phyloP scores from a whole-genome alignment of 2,888 invertebrate species.

The Diarsia brunnea region DNA sequence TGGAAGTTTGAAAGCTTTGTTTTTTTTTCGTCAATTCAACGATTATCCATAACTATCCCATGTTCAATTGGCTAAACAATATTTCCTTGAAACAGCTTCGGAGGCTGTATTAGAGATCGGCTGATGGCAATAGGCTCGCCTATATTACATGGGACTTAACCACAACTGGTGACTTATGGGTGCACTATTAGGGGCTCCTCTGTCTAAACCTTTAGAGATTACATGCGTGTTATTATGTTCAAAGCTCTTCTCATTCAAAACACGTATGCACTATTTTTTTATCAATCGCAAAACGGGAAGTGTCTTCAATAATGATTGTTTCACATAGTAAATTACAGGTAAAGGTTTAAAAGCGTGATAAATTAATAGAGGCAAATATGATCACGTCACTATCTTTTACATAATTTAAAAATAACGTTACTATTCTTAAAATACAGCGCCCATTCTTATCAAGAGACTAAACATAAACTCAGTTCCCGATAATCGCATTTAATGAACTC shows the following conservation, averaged over 20 bases:
- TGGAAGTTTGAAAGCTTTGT: background rate
- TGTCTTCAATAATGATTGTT: background rate
- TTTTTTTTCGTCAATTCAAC: background rate
- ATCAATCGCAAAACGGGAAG: background rate
- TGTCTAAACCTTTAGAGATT: too few relatives aligned
- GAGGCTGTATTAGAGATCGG: too few relatives aligned
- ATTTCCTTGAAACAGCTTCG: too few relatives aligned
- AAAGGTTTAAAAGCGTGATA: background rate
- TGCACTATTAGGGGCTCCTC: too few relatives aligned
- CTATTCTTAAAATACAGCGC: background rate
- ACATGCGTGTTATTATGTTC: too few relatives aligned
- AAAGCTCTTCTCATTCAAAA: background rate
- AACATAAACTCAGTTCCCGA: slow-evolving; percentile 46
- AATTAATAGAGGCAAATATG: background rate
- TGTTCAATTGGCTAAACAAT: background rate
- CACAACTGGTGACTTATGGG: too few relatives aligned
- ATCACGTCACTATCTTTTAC: background rate
- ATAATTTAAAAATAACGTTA: background rate
- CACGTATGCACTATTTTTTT: background rate
- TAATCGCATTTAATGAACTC: slow-evolving; percentile 51
- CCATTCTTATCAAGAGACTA: slow-evolving; percentile 15
- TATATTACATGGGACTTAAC: too few relatives aligned
- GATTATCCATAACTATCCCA: background rate
- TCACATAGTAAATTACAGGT: background rate
- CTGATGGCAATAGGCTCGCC: too few relatives aligned